phyloP scores from a whole-genome alignment of 1,140 invertebrate genomes.

The Papilio dardanus region DNA sequence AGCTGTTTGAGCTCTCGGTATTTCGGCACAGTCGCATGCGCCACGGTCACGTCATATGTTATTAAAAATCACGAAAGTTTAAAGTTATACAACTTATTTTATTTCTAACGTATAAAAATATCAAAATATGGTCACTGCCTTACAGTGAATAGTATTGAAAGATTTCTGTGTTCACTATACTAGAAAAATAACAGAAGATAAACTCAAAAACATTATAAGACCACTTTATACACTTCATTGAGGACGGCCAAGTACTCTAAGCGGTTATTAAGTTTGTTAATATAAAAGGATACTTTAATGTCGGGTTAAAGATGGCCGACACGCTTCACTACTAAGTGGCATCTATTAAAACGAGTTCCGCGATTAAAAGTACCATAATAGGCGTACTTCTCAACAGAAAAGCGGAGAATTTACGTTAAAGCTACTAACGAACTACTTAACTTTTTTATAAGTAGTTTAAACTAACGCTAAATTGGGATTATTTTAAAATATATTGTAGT shows the following conservation, averaged over 20 bases:
- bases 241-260: not conserved
- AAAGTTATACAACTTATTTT: no score
- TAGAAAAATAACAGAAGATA: not conserved
- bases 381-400: slow-evolving; percentile 23
- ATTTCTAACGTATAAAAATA: no score
- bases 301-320: slow-evolving; percentile 47
- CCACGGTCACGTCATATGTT: no score
- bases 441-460: slow-evolving; percentile 3
- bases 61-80: no score
- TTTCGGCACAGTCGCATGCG: no score
- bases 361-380: slow-evolving; percentile 37
- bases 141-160: no score
- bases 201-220: not conserved
- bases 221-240: not conserved
- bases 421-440: not conserved
- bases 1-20: no score
- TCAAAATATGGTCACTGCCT: no score
- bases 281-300: slow-evolving; percentile 39
- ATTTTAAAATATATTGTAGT: not conserved
- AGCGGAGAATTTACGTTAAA: slow-evolving; percentile 11
- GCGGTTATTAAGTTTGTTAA: slow-evolving; percentile 10
- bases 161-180: not conserved
- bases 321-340: slow-evolving; percentile 33
- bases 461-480: not conserved
- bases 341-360: slow-evolving; percentile 22